Evolutionary conservation across 1,140 invertebrate genomes (phyloP).

Genomic region (Homarus americanus): DNA sequence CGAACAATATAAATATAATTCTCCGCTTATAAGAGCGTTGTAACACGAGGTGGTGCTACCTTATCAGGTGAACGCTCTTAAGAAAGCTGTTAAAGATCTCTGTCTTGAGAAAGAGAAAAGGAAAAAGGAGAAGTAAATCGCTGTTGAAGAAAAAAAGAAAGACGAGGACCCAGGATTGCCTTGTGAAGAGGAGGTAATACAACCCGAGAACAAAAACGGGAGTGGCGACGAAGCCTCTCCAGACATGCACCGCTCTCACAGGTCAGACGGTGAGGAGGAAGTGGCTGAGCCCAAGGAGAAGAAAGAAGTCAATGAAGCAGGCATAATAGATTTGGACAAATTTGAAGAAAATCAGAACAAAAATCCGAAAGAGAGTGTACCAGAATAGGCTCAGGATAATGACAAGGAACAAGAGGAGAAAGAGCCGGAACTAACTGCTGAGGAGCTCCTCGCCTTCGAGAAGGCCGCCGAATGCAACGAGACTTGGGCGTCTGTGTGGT

Average conservation of each 20-base stretch:
- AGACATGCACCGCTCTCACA: background rate
- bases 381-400: too few species aligned
- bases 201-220: background rate
- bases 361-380: too few species aligned
- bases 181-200: background rate
- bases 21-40: too few species aligned
- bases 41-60: background rate
- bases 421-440: too few species aligned
- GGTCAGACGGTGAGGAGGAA: background rate
- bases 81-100: background rate
- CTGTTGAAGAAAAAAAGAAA: background rate
- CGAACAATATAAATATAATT: background rate
- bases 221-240: background rate
- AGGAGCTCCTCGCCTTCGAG: background rate
- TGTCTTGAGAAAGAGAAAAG: background rate
- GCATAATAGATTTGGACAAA: too few species aligned
- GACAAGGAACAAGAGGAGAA: too few species aligned
- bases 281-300: background rate
- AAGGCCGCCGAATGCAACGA: background rate
- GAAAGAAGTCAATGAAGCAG: too few species aligned
- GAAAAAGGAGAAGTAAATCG: background rate
- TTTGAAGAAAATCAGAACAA: too few species aligned
- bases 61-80: background rate
- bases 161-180: background rate
- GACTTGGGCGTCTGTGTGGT: too few species aligned